Base-by-base conservation (phyloP, 2,888 invertebrate genomes). In the Micropterix aruncella region DNA sequence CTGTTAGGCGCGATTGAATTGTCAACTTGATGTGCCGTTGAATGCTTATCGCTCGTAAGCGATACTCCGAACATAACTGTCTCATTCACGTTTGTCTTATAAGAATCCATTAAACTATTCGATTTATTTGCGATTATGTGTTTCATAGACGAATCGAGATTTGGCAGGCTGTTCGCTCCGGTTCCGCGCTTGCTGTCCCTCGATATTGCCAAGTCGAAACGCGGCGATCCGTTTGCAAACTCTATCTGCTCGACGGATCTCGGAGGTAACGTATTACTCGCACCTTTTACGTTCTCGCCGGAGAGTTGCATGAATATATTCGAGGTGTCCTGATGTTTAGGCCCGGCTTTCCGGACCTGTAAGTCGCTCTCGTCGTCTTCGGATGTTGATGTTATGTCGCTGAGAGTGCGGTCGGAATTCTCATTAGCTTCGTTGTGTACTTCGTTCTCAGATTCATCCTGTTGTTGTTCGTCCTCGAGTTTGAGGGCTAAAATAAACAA, bases 301-400 rank as follows among this genome's bases (percentile, higher is more conserved):
- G 51, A 51, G 42, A 52, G 57, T 2, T 57, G 62, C 7, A 57
- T 55, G 4, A 54, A 61, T 0, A 56, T 51, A 2, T 63, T 44
- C 47, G 59, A 66, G 3, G 55, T 48, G 37, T 65, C 64, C 1
- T 63, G 64, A 1, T 56, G 56, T 52, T 60, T 63, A 4, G 64
- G 50, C 45, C 73, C 75, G 1, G 71, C 69, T 46, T 63, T 60
- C 3, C 76, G 63, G 58, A 73, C 73, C 45, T 76, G 68, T 43
- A 66, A 54, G 54, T 80, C 80, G 42, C 77, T 74, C 52, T 82
- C 82, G 48, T 82, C 82, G 47, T 75, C 78, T 51, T 83, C 84
- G 0, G 83, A 77, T 57, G 84, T 78, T 1, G 83, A 83, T 1
- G 83, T 69, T 46, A 84, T 78, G 52, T 83, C 83, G 56, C 81